Percentiles rank a stretch among this genome's conserved stretches.
Conservation (phyloP, 2,113 vertebrate species). For the Pedionomus torquatus region DNA sequence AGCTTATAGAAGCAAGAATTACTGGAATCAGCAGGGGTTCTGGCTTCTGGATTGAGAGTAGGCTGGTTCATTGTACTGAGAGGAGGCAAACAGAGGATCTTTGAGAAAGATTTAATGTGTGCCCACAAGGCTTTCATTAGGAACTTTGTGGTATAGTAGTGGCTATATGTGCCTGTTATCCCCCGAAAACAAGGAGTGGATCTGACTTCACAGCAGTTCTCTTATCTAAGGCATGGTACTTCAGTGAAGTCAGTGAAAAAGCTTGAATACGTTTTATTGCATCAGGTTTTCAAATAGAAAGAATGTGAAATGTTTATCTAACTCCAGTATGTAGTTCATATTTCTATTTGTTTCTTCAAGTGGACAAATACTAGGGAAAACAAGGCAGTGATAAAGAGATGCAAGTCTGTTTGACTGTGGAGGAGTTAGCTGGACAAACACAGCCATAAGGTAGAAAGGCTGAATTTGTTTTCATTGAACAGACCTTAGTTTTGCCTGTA, state of each 20-base stretch:
- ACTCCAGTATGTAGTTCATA: neutral
- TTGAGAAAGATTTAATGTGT: neutral
- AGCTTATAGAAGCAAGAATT: conserved; percentile 64
- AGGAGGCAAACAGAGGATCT: neutral
- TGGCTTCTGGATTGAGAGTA: neutral
- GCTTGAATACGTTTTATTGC: neutral
- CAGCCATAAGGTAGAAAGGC: neutral
- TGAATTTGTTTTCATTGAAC: neutral
- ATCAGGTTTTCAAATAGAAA: neutral
- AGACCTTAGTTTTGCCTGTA: neutral
- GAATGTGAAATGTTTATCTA: neutral
- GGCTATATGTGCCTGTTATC: neutral
- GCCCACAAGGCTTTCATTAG: neutral
- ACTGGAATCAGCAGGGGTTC: conserved; percentile 35
- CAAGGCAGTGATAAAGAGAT: neutral
- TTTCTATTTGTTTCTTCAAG: neutral
- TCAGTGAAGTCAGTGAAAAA: neutral
- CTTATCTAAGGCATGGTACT: neutral
- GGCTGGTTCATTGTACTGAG: neutral
- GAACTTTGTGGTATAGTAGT: neutral
- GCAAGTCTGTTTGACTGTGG: neutral
- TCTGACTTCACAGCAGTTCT: neutral
- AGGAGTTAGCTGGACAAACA: neutral
- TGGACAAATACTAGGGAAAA: neutral
- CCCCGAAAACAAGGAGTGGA: neutral